Conservation (phyloP, 2,113 vertebrate genomes). For the Ptilonorhynchus violaceus region DNA sequence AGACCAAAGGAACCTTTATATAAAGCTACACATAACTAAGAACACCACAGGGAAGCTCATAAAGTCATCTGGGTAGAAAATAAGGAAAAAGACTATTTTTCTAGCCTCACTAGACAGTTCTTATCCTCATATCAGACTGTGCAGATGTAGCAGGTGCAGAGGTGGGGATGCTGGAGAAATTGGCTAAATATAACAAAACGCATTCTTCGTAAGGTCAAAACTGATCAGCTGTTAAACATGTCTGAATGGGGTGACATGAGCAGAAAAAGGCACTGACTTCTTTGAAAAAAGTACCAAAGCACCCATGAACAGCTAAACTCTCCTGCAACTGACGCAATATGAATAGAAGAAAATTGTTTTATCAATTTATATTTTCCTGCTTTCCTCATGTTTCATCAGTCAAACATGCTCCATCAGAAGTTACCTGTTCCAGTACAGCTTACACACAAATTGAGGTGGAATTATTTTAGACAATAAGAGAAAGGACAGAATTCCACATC, state of each 20-base stretch:
- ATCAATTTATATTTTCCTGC: neutral
- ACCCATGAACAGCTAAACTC: neutral
- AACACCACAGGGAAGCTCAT: conserved; percentile 29
- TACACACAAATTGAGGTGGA: neutral
- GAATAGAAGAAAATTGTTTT: neutral
- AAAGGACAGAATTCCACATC: neutral
- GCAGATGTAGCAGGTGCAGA: neutral
- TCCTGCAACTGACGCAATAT: neutral
- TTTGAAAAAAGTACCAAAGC: neutral
- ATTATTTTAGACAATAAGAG: neutral
- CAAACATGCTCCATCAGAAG: neutral
- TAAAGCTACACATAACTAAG: conserved; percentile 12
- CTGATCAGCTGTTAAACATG: neutral
- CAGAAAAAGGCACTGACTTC: neutral
- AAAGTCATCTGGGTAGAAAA: conserved; percentile 4
- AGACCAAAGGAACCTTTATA: conserved; percentile 48
- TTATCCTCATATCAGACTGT: neutral
- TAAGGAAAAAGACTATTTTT: conserved; percentile 4
- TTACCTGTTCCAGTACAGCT: neutral
- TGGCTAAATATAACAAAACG: neutral
- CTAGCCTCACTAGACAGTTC: neutral
- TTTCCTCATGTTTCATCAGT: neutral
- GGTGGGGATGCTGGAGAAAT: neutral
- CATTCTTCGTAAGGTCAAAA: neutral
- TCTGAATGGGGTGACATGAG: neutral